Evolutionary conservation across 2,113 vertebrate genomes (phyloP).

Genomic region (Rhineura floridana): DNA sequence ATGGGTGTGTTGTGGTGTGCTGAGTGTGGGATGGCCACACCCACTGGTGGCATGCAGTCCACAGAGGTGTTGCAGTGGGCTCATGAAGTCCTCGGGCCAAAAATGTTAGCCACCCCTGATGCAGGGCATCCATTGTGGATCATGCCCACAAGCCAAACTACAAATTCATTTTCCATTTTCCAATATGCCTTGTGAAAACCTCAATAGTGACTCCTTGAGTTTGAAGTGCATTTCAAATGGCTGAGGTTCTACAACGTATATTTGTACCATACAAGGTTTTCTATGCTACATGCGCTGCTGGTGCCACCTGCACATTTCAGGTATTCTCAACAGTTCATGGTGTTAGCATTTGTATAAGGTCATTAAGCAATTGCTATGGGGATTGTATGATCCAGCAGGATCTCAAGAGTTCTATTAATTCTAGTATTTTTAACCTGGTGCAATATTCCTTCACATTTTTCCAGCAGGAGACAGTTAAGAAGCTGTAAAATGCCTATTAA

Average conservation of each 20-base stretch:
- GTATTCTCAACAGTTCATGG: constrained; percentile 38
- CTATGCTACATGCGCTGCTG: neutral
- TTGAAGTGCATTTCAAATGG: constrained; percentile 58
- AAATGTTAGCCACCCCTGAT: no score
- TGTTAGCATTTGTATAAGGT: constrained; percentile 46
- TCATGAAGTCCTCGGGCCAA: no score
- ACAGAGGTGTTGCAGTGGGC: no score
- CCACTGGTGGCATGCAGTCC: no score
- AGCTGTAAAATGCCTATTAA: constrained; percentile 43
- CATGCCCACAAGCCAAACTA: neutral
- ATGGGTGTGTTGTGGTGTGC: no score
- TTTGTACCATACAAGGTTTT: constrained; percentile 25
- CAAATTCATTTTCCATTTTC: neutral
- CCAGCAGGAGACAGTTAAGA: constrained; percentile 35
- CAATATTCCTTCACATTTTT: constrained; percentile 47
- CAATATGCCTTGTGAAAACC: neutral
- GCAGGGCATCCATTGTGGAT: neutral
- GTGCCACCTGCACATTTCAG: constrained; percentile 53
- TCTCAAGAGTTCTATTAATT: constrained; percentile 19
- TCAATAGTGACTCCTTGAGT: neutral
- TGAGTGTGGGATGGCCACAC: no score
- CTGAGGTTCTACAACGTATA: constrained; percentile 40
- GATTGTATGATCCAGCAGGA: constrained; percentile 47
- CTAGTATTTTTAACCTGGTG: constrained; percentile 47
- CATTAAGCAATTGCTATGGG: constrained; percentile 31